Evolutionary conservation across 1,140 invertebrate species (phyloP), one percentile per base, ranked within the genome.

Genomic region (Drosophila orena): DNA sequence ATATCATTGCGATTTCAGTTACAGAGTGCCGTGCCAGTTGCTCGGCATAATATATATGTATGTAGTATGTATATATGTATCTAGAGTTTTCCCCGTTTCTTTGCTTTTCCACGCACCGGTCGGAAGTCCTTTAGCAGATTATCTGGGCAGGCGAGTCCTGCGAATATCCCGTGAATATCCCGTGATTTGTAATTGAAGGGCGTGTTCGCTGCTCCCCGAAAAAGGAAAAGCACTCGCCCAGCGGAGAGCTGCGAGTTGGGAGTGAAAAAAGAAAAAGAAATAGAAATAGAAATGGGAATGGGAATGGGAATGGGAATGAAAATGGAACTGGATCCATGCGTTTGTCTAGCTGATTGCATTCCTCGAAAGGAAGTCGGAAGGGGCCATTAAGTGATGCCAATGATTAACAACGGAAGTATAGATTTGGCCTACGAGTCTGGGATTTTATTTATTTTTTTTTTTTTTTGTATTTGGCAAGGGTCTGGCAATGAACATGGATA

Each of bases 321-420:
- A 35, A 30, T 53, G 50, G 34, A 53, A 53, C 59, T 50, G 47
- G 47, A 50, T 30, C 44, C 47, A 30, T 49, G 47, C 47, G 47
- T 27, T 56, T 71, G 74, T 79, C 68, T 77, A 68, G 52, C 65
- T 79, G 62, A 75, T 80, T 79, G 76, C 69, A 68, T 75, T 69
- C 44, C 38, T 44, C 22, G 49, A 35, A n/a, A 30, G 76, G 64
- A 49, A 52, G 50, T 46, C 86, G 90, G 88, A 91, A 91, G 81
- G 81, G 90, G 78, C 90, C 85, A 88, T 91, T 91, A 91, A 91
- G 86, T 90, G 90, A 90, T 91, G 90, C 86, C 90, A 91, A 91
- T 91, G 90, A 91, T 91, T 91, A 91, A 91, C 77, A 90, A 91
- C 89, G 89, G 89, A 91, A 89, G 90, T 91, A 91, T 91, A 89